Percentiles rank a stretch among this genome's conserved stretches.
These are phyloP conservation scores for Lytechinus pictus DNA, from an alignment of 35 echinoderm and acorn worm genomes.

Conservation along the genomic window DNA sequence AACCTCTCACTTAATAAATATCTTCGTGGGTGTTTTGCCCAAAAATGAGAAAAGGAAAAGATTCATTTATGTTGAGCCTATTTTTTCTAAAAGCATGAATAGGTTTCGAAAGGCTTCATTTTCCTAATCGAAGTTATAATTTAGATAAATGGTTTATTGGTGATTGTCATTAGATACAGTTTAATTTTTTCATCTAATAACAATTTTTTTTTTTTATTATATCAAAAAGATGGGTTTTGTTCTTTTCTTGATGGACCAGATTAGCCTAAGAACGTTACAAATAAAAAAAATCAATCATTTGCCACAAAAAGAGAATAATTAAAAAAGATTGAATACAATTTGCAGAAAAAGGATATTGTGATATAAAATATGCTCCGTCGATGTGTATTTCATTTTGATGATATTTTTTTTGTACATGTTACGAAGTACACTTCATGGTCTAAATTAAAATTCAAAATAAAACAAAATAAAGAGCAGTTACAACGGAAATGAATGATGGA, in stretches of 20 bases:
- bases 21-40: slow-evolving; percentile 9
- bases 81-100: not conserved
- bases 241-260: not conserved
- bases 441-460: no score
- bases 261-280: not conserved
- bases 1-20: not conserved
- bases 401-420: no score
- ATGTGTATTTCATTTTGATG: no score
- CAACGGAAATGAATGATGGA: no score
- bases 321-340: no score
- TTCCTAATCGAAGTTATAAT: not conserved
- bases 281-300: no score
- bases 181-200: not conserved
- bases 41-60: not conserved
- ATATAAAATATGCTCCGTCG: no score
- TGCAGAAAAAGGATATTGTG: no score
- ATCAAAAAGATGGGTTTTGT: not conserved
- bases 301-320: no score
- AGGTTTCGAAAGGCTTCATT: not conserved
- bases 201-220: not conserved
- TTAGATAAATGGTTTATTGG: not conserved
- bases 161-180: not conserved
- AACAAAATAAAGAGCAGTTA: no score
- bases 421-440: no score
- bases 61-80: not conserved